Evolutionary conservation across 2,113 vertebrate species (phyloP), one percentile per base, ranked within the genome.

Genomic region (Trachemys scripta): DNA sequence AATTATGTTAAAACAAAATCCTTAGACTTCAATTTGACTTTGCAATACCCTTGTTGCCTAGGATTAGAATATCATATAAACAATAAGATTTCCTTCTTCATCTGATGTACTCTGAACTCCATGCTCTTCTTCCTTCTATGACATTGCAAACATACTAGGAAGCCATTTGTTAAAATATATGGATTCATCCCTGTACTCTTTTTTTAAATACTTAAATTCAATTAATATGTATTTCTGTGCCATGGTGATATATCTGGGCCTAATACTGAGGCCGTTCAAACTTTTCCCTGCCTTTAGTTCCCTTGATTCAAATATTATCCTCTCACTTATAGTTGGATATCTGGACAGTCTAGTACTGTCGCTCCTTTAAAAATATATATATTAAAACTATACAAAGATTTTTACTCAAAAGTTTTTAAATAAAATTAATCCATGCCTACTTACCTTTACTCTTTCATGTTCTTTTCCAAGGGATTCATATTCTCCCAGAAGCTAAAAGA

Each of bases 401-500:
- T 82, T 35, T 57, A 25, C 25, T 56, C 24, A 42, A 25, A 9
- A n/a, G 35, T 50, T 49, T n/a, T 9, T 2, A 42, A 7, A 65
- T 82, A 79, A 53, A 80, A 59, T 87, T 78, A 91, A 65, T 11
- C 10, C 10, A 14, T 3, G 6, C 56, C 9, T 80, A n/a, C 83
- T 97, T 98, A 99, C 99, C 99, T 99, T 99, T 10, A 99, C 96
- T 96, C 97, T 98, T 50, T 99, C 98, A 3, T 99, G 99, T 86
- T 99, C 99, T 96, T 98, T 99, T 93, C 98, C 98, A 97, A 99
- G 98, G 47, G 98, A 98, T 79, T 99, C 99, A 0, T 99, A 99
- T 94, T 99, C 99, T 94, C 98, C 98, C 81, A 99, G 98, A 89
- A 99, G 98, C 99, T 99, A 91, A 90, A 97, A 96, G 72, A 80